These are phyloP conservation scores for Eurosta solidaginis DNA, from an alignment of 1,140 invertebrate species.

Conservation along the genomic window DNA sequence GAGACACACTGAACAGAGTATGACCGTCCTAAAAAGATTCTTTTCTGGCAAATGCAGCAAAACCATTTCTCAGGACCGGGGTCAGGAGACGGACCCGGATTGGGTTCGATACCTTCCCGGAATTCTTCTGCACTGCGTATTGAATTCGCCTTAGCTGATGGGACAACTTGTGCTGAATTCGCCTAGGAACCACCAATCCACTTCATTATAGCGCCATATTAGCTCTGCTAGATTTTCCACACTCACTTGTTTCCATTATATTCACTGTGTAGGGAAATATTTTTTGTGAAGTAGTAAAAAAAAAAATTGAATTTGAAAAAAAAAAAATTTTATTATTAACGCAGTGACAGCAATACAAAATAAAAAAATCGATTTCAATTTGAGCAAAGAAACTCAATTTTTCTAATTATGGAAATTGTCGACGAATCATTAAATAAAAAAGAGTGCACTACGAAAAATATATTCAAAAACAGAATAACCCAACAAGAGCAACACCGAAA, in stretches of 20 bases:
- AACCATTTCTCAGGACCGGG: no score
- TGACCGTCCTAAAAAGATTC: no score
- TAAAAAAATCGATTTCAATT: not conserved
- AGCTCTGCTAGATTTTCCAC: not conserved
- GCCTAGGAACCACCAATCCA: no score
- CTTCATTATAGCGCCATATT: no score
- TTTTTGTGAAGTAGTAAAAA: not conserved
- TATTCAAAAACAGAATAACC: not conserved
- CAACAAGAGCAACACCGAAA: not conserved
- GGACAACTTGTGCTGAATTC: no score
- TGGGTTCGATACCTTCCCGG: no score
- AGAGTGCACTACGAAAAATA: not conserved
- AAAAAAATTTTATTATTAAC: not conserved
- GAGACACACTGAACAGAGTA: no score
- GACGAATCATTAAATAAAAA: not conserved
- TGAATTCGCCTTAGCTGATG: no score
- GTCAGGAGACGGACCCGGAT: no score
- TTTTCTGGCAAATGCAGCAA: no score
- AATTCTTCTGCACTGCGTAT: no score
- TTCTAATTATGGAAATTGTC: not conserved
- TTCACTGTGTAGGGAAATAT: conserved; percentile 3
- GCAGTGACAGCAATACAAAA: conserved; percentile 21
- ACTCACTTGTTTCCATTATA: not conserved
- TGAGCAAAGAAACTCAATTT: not conserved
- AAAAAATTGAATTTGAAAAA: not conserved